Evolutionary conservation across 2,113 vertebrate genomes (phyloP).

Genomic region (Trematomus loennbergii): DNA sequence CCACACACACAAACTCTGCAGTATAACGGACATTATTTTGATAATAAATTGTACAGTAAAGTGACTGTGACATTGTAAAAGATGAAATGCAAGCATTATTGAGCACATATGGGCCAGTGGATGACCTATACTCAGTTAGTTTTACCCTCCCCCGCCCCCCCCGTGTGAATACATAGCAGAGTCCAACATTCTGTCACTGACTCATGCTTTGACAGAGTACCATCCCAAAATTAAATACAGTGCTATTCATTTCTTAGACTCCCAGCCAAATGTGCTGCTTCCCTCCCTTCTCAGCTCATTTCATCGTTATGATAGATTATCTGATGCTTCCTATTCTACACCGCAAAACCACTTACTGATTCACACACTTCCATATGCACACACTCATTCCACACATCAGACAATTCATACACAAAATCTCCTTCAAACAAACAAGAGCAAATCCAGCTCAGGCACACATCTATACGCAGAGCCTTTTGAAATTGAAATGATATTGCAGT

Average conservation of each 20-base stretch:
- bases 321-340: conserved; percentile 5
- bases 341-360: conserved; percentile 26
- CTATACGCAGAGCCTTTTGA: conserved; percentile 11
- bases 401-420: conserved; percentile 20
- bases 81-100: background rate
- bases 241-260: conserved; percentile 27
- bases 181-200: conserved; percentile 35
- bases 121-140: background rate
- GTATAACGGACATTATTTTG: background rate
- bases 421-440: conserved; percentile 1
- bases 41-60: conserved; percentile 1
- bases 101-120: conserved; percentile 5
- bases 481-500: conserved; percentile 60
- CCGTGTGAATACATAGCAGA: conserved; percentile 6
- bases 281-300: conserved; percentile 50
- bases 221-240: conserved; percentile 42
- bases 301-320: conserved; percentile 42
- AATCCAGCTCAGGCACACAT: conserved; percentile 3
- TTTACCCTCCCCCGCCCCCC: background rate
- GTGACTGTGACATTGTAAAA: background rate
- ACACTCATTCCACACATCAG: conserved; percentile 8
- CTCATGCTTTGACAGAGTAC: conserved; percentile 31
- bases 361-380: conserved; percentile 17
- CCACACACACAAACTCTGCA: background rate
- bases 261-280: conserved; percentile 35